Base-by-base conservation (phyloP, 2,797 vertebrate species). In the Rhadinocentrus ornatus region DNA sequence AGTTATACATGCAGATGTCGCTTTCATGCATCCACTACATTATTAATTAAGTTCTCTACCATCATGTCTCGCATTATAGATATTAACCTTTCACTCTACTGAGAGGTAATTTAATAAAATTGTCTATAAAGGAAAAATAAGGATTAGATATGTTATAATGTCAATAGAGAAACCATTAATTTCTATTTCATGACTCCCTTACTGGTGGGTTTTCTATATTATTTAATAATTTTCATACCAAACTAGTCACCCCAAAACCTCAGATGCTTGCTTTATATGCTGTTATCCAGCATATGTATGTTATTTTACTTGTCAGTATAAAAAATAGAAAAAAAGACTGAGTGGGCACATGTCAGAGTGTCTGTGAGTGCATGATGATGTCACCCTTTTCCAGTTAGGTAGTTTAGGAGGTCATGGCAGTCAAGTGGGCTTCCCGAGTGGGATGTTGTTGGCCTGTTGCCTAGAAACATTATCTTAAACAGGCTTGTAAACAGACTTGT, bases 391-490 rank as follows among this genome's bases (percentile, higher is more conserved):
- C 75, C 75, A 88, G 70, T 86, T 62, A 66, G 78, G 58, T 79
- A 79, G 88, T 80, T 86, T 84, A 86, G 66, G 83, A 85, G 86
- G 84, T 87, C 85, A 82, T 84, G 84, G 39, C 82, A 75, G 70
- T 67, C 75, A 11, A 62, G 5, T 66, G 56, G 44, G 59, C 48
- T 55, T 60, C 52, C 53, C 71, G 75, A 52, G 68, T 3, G 39
- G 69, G 79, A 75, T 20, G 15, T 56, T 73, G 62, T 52, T 71
- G 67, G 74, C 66, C 39, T 18, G 67, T 74, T 52, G 70, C 61
- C 50, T 37, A 13, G 22, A 56, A 71, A 71, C 59, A 46, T 44
- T 56, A 58, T 63, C 66, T 62, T 24, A 50, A 58, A 50, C 44
- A 26, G 65, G 29, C 53, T 60, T n/a, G 60, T 75, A 62, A 83